Evolutionary conservation across 2,113 vertebrate species (phyloP).

Genomic region (Oophaga pumilio): DNA sequence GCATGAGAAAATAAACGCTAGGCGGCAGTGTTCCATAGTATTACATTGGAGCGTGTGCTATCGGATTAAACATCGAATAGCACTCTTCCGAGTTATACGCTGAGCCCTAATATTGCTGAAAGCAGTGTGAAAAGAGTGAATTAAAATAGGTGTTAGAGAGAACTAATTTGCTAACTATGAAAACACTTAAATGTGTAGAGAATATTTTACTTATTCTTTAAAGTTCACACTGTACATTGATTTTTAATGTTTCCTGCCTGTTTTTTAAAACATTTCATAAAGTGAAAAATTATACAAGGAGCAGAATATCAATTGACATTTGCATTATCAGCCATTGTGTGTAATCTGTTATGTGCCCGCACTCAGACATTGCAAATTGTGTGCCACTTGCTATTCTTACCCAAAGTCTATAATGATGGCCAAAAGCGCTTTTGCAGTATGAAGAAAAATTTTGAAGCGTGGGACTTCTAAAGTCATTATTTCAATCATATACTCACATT

Average conservation of each 20-base stretch:
- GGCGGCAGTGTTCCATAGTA: too few species aligned
- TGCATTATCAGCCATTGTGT: background rate
- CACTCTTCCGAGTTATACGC: too few species aligned
- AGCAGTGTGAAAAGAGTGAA: too few species aligned
- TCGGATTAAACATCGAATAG: too few species aligned
- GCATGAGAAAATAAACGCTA: too few species aligned
- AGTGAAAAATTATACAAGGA: background rate
- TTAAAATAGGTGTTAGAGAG: background rate
- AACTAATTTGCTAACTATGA: background rate
- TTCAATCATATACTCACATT: conserved; percentile 51
- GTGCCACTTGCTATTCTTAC: background rate
- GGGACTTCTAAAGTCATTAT: conserved; percentile 37
- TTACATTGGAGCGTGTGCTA: too few species aligned
- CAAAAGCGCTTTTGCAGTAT: conserved; percentile 43
- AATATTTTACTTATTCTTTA: background rate
- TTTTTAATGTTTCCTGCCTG: background rate
- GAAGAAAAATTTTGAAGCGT: conserved; percentile 30
- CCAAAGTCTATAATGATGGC: conserved; percentile 24
- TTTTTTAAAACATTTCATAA: background rate
- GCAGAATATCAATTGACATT: conserved; percentile 8
- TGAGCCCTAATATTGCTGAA: too few species aligned
- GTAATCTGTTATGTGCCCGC: background rate
- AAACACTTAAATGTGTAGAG: background rate
- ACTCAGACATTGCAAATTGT: conserved; percentile 12
- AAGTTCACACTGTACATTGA: background rate